These are phyloP conservation scores for Perdix hodgsoniae DNA, from an alignment of 2,797 vertebrate genomes.

Conservation along the genomic window DNA sequence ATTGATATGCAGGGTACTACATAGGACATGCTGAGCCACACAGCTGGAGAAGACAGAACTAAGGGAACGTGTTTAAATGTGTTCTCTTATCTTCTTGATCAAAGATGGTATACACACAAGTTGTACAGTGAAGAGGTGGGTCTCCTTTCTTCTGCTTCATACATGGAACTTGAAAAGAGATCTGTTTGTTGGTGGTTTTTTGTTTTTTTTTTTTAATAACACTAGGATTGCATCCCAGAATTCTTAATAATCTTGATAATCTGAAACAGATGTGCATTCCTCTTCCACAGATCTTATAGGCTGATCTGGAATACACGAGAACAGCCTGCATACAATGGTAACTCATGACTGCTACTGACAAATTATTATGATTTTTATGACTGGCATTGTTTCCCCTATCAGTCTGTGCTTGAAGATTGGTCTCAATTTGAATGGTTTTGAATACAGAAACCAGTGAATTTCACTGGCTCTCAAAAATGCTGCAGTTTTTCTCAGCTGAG, in stretches of 20 bases:
- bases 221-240: not conserved
- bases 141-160: not conserved
- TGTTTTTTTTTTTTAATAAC: not conserved
- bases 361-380: not conserved
- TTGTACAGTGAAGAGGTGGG: fast-evolving
- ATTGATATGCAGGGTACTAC: too few species aligned
- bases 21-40: not conserved
- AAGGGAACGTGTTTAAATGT: not conserved
- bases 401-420: not conserved
- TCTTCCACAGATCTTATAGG: not conserved
- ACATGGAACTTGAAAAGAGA: not conserved
- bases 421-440: not conserved
- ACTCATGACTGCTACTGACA: not conserved
- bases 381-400: not conserved
- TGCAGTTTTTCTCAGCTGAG: not conserved
- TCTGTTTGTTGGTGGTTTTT: too few species aligned
- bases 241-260: not conserved
- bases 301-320: not conserved
- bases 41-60: not conserved
- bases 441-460: not conserved
- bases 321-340: not conserved
- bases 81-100: not conserved
- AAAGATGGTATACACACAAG: not conserved
- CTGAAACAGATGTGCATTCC: not conserved
- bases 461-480: not conserved